Percentiles rank a stretch among this genome's conserved stretches.
These are phyloP conservation scores for Scaptomyza reducta DNA, from an alignment of 2,888 invertebrate species.

Conservation along the genomic window DNA sequence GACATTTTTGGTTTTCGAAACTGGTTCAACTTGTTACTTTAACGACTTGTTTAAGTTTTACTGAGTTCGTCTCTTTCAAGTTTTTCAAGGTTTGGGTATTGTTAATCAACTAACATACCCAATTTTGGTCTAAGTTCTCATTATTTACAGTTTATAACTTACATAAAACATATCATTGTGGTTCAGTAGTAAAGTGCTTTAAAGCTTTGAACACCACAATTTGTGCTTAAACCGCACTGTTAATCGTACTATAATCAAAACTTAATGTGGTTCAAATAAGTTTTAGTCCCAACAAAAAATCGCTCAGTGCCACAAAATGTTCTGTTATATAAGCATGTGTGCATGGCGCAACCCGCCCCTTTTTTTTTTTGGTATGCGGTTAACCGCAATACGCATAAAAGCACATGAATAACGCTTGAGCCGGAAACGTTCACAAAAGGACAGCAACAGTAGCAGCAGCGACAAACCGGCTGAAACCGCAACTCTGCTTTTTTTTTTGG, in stretches of 20 bases:
- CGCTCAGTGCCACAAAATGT: background rate
- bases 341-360: background rate
- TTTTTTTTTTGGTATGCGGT: slow-evolving; percentile 23
- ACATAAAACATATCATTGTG: background rate
- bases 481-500: slow-evolving; percentile 29
- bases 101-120: too few relatives aligned
- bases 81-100: too few relatives aligned
- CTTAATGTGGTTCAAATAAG: background rate
- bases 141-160: too few relatives aligned
- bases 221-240: background rate
- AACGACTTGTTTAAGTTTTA: too few relatives aligned
- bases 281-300: background rate
- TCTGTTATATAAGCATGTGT: background rate
- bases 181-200: too few relatives aligned
- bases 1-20: background rate
- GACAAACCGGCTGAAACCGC: slow-evolving; percentile 37
- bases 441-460: background rate
- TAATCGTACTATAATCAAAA: background rate
- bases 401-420: slow-evolving; percentile 22
- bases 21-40: background rate
- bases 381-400: slow-evolving; percentile 24
- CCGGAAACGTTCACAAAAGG: slow-evolving; percentile 8
- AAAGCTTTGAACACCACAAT: background rate
- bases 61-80: too few relatives aligned
- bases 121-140: background rate